Conservation (phyloP, 2,113 vertebrate species). For the Elachura formosa region DNA sequence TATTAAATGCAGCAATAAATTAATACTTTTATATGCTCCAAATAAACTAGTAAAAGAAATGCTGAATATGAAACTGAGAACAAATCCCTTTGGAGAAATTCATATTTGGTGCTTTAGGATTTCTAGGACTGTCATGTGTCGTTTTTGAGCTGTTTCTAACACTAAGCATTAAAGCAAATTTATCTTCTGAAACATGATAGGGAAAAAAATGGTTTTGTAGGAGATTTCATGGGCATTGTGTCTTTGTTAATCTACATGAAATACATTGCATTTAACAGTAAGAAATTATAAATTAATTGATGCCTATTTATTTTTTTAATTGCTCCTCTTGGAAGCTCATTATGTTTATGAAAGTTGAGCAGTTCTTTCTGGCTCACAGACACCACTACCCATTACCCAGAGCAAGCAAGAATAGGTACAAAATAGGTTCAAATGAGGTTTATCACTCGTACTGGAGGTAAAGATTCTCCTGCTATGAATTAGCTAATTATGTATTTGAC, state of each 20-base stretch:
- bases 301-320: neutral
- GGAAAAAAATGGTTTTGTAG: neutral
- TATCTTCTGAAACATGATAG: neutral
- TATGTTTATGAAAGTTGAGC: neutral
- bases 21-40: neutral
- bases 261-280: neutral
- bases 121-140: neutral
- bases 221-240: neutral
- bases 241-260: neutral
- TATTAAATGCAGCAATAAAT: neutral
- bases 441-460: neutral
- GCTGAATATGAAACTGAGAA: neutral
- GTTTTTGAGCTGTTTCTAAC: neutral
- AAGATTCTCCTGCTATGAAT: neutral
- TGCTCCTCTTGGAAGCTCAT: neutral
- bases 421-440: neutral
- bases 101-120: neutral
- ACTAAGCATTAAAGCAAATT: neutral
- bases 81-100: neutral
- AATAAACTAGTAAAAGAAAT: slow-evolving; percentile 10
- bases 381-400: neutral
- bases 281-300: slow-evolving; percentile 7
- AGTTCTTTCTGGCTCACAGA: neutral
- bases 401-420: neutral
- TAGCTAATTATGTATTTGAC: neutral